phyloP scores from a whole-genome alignment of 37 sponge, comb jelly and placozoan species.

The Chondrilla cf. caribensis region DNA sequence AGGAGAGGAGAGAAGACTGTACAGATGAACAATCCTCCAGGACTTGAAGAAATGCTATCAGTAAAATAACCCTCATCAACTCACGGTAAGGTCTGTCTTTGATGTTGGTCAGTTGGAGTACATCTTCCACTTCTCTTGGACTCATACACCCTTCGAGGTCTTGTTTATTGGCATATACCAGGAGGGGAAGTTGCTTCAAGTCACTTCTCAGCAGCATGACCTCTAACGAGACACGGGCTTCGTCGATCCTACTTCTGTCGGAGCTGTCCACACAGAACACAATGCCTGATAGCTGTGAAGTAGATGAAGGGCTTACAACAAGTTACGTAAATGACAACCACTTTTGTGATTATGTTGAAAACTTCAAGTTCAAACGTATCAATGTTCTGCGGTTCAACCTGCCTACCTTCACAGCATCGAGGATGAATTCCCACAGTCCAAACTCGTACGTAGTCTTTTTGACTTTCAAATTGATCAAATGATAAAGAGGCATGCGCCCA shows the following conservation, averaged over 20 bases:
- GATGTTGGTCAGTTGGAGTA: background rate
- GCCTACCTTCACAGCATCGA: no score
- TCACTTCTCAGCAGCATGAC: background rate
- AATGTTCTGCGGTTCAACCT: no score
- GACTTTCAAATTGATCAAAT: no score
- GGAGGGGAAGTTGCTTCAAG: background rate
- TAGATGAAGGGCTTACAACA: background rate
- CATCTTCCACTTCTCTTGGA: background rate
- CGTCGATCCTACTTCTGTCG: background rate
- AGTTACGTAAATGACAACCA: no score
- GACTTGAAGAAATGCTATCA: background rate
- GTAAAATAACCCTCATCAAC: no score
- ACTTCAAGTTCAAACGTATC: no score
- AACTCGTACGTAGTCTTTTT: no score
- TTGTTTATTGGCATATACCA: conserved; percentile 10
- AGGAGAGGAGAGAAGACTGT: background rate
- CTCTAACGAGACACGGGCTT: background rate
- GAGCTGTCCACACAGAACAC: conserved; percentile 16
- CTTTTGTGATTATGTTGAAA: no score
- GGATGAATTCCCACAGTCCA: no score
- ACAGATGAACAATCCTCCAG: background rate
- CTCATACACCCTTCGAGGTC: background rate
- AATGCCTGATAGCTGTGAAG: background rate
- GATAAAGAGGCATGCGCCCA: no score
- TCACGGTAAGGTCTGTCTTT: conserved; percentile 12